phyloP scores from a whole-genome alignment of 2,888 invertebrate species.

The Tanytarsus gracilentus region DNA sequence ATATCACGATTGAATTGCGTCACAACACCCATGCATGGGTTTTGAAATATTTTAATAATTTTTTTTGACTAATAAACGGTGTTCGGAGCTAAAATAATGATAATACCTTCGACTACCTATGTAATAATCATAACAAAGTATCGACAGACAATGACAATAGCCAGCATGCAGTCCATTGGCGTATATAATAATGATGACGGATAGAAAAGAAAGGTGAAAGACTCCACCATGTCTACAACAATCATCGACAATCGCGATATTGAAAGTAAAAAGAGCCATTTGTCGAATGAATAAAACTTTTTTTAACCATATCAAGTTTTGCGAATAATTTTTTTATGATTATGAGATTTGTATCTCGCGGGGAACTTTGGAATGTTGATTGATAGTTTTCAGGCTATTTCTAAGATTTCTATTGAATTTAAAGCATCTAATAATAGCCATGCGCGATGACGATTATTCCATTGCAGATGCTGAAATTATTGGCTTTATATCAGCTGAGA shows the following conservation, averaged over 20 bases:
- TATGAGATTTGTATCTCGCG: neutral
- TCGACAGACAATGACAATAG: neutral
- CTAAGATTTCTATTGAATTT: neutral
- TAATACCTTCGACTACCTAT: too few relatives aligned
- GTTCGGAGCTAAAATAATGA: neutral
- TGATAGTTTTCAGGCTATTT: neutral
- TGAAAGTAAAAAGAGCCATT: conserved; percentile 13
- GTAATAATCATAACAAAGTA: neutral
- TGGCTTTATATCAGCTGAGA: too few relatives aligned
- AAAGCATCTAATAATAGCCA: too few relatives aligned
- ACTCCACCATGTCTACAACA: conserved; percentile 15
- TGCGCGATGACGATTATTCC: too few relatives aligned
- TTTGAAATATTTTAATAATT: too few relatives aligned
- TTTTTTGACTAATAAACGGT: neutral
- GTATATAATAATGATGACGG: neutral
- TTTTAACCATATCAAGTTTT: conserved; percentile 1
- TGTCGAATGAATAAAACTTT: neutral
- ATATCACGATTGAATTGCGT: too few relatives aligned
- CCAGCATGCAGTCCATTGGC: neutral
- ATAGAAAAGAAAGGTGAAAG: conserved; percentile 24
- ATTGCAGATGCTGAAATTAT: too few relatives aligned
- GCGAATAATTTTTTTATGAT: neutral
- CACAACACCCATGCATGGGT: too few relatives aligned
- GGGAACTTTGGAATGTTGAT: neutral
- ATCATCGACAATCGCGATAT: neutral